phyloP scores from a whole-genome alignment of 2,113 vertebrate genomes.

The Pao palembangensis region DNA sequence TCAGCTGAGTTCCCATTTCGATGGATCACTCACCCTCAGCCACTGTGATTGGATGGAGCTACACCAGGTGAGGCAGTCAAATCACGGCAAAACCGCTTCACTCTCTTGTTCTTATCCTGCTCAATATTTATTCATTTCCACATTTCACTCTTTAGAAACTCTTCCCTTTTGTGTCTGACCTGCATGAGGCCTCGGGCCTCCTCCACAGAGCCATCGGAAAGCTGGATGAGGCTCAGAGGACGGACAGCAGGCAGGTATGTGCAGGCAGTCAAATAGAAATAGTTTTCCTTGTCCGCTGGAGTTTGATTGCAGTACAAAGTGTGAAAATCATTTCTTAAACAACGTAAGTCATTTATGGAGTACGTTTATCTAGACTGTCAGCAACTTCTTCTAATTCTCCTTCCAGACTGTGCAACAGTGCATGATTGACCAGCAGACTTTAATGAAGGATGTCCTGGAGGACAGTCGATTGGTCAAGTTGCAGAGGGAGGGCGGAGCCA shows the following conservation, averaged over 20 bases:
- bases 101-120: neutral
- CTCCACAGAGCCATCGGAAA: conserved; percentile 79
- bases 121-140: neutral
- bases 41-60: conserved; percentile 87
- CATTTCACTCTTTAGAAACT: conserved; percentile 76
- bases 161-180: conserved; percentile 79
- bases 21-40: conserved; percentile 80
- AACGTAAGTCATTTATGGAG: too few relatives aligned
- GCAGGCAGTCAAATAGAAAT: too few relatives aligned
- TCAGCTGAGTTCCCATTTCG: conserved; percentile 80
- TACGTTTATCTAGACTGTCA: neutral
- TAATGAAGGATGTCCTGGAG: conserved; percentile 84
- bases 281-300: too few relatives aligned
- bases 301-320: too few relatives aligned
- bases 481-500: conserved; percentile 85
- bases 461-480: conserved; percentile 79
- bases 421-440: conserved; percentile 78
- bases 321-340: neutral
- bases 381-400: neutral
- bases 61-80: conserved; percentile 79
- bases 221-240: conserved; percentile 60
- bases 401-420: conserved; percentile 72
- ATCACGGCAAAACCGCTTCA: neutral
- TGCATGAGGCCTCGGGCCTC: conserved; percentile 73
- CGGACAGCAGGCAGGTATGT: conserved; percentile 77